Base-by-base conservation (phyloP, 2,888 invertebrate genomes). In the Eumacrocentrus americanus region DNA sequence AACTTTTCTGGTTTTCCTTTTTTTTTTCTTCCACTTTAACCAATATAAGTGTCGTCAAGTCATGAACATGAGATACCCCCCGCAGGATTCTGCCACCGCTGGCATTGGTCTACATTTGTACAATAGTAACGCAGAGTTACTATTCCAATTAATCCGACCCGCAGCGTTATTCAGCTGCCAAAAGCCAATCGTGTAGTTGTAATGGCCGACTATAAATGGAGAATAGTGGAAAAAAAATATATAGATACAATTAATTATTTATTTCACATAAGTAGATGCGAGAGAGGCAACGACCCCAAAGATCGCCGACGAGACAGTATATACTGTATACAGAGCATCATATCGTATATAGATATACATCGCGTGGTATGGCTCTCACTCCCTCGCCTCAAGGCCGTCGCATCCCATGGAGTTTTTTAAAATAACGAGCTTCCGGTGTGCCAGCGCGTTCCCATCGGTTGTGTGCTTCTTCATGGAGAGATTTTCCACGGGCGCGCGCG, bases 351-450 rank as follows among this genome's bases (percentile, higher is more conserved):
- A 29, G 18, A 29, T 18, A 7, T 7, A 18, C n/a, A 25, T 34
- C 34, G 34, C 29, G 35, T 50, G 35, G 9, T 52, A n/a, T n/a
- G n/a, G 58, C 56, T 53, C 34, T 56, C 48, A 20, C 14, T 52
- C 37, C 57, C 58, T 47, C 16, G 54, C 53, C 25, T 14, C 65
- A 65, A 65, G 65, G 67, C 61, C 64, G 58, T 59, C 34, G 47
- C 60, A 50, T 61, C 14, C 12, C 14, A 42, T 23, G 40, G 23
- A 34, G 18, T 44, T 60, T 71, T 71, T 74, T 77, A 76, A 77
- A 78, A 77, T 78, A 74, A 74, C 73, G 66, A 70, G 67, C 73
- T 76, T 76, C 75, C 75, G 74, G 70, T 68, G 65, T 68, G 51
- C 16, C 11, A 20, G 65, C 62, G 63, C 47, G 66, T 71, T 67